Evolutionary conservation across 2,113 vertebrate species (phyloP), one percentile per base, ranked within the genome.

Genomic region (Xenopus laevis): DNA sequence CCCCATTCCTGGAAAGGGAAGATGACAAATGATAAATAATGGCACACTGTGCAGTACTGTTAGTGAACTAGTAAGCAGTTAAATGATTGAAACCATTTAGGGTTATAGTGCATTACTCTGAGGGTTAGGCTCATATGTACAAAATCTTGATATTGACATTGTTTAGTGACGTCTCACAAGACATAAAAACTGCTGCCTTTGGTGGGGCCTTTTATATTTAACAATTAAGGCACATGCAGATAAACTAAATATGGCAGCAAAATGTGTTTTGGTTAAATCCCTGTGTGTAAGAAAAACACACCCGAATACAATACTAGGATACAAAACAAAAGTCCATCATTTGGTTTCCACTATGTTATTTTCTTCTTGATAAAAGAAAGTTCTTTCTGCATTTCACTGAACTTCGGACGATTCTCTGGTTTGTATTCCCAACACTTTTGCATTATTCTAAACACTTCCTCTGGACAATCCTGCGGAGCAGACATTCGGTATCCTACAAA

Each of bases 341-440:
- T n/a, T 21, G 71, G 8, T 46, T 21, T 79, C 71, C 66, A 83
- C 79, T 86, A 87, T 82, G 88, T 85, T 63, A 89, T 79, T 86
- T 95, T 97, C 84, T 91, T 97, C 86, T 95, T 96, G 85, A 98
- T 84, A 74, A 83, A 75, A 18, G 86, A 81, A 4, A 99, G 89
- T 78, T 98, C 96, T 80, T 94, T 92, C 78, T 95, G 92, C 84
- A 98, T 89, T 57, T 99, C 95, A 0, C 74, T 88, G 86, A 99
- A 99, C 78, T 92, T 96, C 74, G 96, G 96, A 1, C 97, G 87
- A 17, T 96, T 95, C 77, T 98, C 97, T 0, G 96, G 92, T 71
- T 92, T 97, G 85, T 99, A 98, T 83, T 95, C 94, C 97, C 97
- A 99, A 79, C 97, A 99, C 30, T 83, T 89, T 84, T 93, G 93